A percentile compares a stretch with the other conserved stretches of the same genome.
These are phyloP conservation scores for Psittacula derbiana DNA, from an alignment of 2,797 vertebrate species.

Conservation along the genomic window DNA sequence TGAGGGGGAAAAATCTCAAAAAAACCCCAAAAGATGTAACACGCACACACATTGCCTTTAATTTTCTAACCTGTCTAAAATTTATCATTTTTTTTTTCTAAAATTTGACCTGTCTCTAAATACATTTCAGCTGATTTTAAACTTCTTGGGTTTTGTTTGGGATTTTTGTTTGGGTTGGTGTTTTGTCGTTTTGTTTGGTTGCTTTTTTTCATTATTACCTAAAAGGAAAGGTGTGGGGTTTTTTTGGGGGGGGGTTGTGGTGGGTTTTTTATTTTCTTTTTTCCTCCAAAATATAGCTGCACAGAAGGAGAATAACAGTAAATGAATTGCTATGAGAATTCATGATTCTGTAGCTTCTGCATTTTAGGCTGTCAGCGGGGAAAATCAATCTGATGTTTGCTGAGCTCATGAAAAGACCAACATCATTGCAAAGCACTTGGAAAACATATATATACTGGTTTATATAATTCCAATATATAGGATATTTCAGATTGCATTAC, in stretches of 20 bases:
- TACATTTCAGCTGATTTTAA: not conserved
- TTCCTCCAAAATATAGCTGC: not conserved
- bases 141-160: not conserved
- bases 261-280: too few relatives aligned
- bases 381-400: not conserved
- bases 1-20: not conserved
- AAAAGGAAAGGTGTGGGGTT: not conserved
- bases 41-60: not conserved
- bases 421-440: not conserved
- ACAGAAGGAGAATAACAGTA: not conserved
- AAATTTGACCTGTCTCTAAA: not conserved
- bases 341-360: not conserved
- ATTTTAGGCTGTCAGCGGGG: not conserved
- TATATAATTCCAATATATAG: not conserved
- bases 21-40: not conserved
- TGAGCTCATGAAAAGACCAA: not conserved
- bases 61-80: not conserved
- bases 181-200: not conserved
- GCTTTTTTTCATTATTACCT: not conserved
- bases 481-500: not conserved
- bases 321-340: not conserved
- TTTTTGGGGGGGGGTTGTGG: too few relatives aligned
- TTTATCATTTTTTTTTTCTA: rapidly evolving
- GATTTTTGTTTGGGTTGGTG: not conserved
- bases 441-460: not conserved